These are phyloP conservation scores for Guaruba guarouba DNA, from an alignment of 2,113 vertebrate species.

Conservation along the genomic window DNA sequence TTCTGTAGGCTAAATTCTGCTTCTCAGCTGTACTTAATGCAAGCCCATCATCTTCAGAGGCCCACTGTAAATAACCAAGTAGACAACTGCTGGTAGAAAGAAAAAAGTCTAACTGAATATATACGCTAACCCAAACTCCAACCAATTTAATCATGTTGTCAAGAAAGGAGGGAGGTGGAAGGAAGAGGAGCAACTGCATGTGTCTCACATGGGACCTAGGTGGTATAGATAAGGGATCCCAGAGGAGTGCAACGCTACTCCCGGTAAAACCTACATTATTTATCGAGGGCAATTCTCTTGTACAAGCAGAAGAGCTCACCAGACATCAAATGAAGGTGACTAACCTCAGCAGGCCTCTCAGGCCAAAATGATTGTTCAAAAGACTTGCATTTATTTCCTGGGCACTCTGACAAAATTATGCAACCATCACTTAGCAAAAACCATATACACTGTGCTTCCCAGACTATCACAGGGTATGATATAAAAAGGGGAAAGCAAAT, in stretches of 20 bases:
- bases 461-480: background rate
- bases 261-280: background rate
- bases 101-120: background rate
- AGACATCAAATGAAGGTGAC: background rate
- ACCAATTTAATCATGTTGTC: background rate
- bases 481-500: background rate
- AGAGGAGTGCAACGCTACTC: background rate
- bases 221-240: background rate
- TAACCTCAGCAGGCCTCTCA: background rate
- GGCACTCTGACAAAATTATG: background rate
- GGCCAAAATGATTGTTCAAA: background rate
- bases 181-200: accelerated
- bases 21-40: background rate
- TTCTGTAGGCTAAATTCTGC: background rate
- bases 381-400: background rate
- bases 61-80: background rate
- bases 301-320: background rate
- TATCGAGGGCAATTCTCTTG: background rate
- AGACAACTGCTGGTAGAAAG: background rate
- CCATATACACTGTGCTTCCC: background rate
- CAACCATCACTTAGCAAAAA: background rate
- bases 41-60: background rate
- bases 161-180: background rate
- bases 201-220: background rate
- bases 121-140: background rate